Base-by-base conservation (phyloP, 2,888 invertebrate species). In the Thymelicus acteon region DNA sequence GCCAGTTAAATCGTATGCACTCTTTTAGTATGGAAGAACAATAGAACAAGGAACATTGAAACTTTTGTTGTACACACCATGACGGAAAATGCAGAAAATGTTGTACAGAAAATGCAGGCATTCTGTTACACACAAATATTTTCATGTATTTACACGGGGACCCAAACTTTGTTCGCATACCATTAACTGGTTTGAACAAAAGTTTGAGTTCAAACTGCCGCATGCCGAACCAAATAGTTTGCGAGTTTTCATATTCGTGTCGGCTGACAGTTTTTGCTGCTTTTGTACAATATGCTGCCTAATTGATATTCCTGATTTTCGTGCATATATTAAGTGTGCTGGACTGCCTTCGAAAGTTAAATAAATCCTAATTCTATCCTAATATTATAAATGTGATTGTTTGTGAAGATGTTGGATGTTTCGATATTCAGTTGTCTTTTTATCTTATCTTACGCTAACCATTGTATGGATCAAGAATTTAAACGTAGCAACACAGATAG, bases 201-300 rank as follows among this genome's bases (percentile, higher is more conserved):
- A 69, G 63, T 69, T 57, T 48, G 57, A 49, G 57, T 48, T 47
- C 63, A 63, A 63, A 69, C 69, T 69, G 69, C 63, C 58, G 63
- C 19, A 58, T 69, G 69, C 63, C 58, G 58, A 39, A 58, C 63
- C 24, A 58, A 63, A 69, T 69, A 69, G 63, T 69, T 69, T 19
- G 58, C 31, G 48, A 67, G 15, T 58, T 67, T 66, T 66, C 58
- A 58, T 69, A 62, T 63, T 63, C 40, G 62, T 63, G 52, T 48
- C 48, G 48, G 62, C n/a, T 12, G 19, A 40, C 52, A 37, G 40
- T 69, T 63, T 58, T 69, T 69, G 37, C 19, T 48, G 57, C 15
- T 57, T 62, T 62, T 44, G 52, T 52, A 39, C 40, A 54, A 52
- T 39, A 15, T 54, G 24, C 5, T 19, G 12, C 54, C 54, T 10